Conservation (phyloP, 2,113 vertebrate genomes). For the Mustelus asterias region DNA sequence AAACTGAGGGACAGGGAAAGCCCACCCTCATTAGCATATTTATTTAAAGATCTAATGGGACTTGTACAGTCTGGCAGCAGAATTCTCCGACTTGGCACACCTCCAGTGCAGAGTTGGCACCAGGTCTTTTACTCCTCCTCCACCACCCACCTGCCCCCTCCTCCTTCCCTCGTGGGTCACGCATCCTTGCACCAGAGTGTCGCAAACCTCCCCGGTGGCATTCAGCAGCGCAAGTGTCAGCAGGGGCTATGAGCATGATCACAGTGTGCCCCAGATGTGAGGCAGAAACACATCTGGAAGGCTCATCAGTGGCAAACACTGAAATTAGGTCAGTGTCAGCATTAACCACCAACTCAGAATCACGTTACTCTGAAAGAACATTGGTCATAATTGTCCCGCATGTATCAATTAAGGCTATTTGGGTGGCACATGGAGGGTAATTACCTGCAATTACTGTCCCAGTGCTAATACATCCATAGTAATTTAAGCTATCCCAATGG, state of each 20-base stretch:
- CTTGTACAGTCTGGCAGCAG: neutral
- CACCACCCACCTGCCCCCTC: neutral
- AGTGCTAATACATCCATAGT: neutral
- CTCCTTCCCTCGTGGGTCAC: too few species aligned
- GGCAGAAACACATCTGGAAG: neutral
- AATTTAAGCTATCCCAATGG: conserved; percentile 19
- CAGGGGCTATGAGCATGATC: neutral
- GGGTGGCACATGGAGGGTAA: neutral
- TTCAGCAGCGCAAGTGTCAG: neutral
- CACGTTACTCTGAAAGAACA: neutral
- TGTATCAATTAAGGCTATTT: conserved; percentile 13
- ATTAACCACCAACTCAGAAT: neutral
- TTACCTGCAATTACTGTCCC: conserved; percentile 15
- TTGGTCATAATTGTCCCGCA: neutral
- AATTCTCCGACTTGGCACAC: neutral
- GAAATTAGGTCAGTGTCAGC: neutral
- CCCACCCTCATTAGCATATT: neutral
- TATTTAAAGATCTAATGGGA: neutral
- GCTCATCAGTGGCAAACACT: neutral
- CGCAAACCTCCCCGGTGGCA: neutral
- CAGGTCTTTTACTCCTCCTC: neutral
- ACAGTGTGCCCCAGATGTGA: neutral
- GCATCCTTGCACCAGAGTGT: neutral
- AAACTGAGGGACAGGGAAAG: neutral
- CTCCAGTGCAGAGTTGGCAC: neutral